Conservation (phyloP, 2,888 invertebrate species). For the Eucera pruinosa region DNA sequence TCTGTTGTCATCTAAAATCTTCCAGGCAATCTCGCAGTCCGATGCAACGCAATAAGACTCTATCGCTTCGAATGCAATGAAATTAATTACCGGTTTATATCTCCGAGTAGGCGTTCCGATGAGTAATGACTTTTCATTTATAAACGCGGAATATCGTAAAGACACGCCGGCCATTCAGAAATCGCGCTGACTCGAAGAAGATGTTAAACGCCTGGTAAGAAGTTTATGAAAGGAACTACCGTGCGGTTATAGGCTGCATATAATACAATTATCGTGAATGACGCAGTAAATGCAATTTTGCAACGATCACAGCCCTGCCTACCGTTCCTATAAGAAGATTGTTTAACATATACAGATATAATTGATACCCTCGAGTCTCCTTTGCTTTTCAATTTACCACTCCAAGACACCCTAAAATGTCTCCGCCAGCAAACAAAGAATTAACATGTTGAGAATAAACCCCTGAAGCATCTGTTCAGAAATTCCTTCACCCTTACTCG, state of each 20-base stretch:
- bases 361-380: background rate
- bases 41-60: background rate
- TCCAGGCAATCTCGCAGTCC: background rate
- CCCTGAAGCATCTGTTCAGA: slow-evolving; percentile 35
- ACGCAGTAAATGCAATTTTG: slow-evolving; percentile 6
- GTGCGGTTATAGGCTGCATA: background rate
- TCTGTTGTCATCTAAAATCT: background rate
- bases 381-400: background rate
- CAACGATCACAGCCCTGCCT: background rate
- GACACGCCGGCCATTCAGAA: slow-evolving; percentile 11
- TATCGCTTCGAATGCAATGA: background rate
- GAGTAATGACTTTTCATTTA: slow-evolving; percentile 28
- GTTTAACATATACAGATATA: background rate
- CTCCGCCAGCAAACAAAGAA: background rate
- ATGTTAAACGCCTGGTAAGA: slow-evolving; percentile 7
- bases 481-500: slow-evolving; percentile 24
- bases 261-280: slow-evolving; percentile 5
- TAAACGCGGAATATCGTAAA: slow-evolving; percentile 10
- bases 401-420: background rate
- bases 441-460: background rate
- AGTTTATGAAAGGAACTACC: background rate
- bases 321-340: background rate
- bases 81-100: slow-evolving; percentile 28
- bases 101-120: background rate
- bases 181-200: background rate